A percentile compares a stretch with the other conserved stretches of the same genome.
phyloP scores from a whole-genome alignment of 2,113 vertebrate species.

The Chloebia gouldiae region DNA sequence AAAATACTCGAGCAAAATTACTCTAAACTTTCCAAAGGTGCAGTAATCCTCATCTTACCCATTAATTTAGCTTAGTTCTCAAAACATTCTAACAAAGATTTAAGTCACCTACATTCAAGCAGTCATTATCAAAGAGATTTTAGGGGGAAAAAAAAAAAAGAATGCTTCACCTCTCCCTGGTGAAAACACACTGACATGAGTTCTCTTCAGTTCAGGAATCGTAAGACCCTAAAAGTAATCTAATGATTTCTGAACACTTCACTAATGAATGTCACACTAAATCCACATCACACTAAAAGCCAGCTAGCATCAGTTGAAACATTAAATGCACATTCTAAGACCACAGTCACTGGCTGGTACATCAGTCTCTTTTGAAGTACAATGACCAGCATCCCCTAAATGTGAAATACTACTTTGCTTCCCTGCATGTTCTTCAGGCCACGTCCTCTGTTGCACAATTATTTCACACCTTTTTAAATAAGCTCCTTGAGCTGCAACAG shows the following conservation, averaged over 20 bases:
- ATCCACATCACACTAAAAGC: neutral
- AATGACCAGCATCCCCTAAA: neutral
- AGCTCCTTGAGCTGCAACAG: neutral
- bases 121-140: neutral
- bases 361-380: neutral
- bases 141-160: neutral
- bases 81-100: neutral
- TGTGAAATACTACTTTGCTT: neutral
- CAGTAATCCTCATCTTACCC: neutral
- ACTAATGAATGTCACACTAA: neutral
- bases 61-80: neutral
- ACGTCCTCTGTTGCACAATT: neutral
- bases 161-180: neutral
- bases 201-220: neutral
- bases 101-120: neutral
- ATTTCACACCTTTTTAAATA: neutral
- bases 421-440: neutral
- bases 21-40: neutral
- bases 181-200: neutral
- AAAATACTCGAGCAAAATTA: neutral
- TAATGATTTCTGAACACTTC: neutral
- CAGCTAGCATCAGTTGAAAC: neutral
- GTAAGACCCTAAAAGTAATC: neutral
- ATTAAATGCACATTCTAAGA: neutral
- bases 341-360: neutral